These are phyloP conservation scores for Euschistus heros DNA, from an alignment of 1,140 invertebrate species.

Conservation along the genomic window DNA sequence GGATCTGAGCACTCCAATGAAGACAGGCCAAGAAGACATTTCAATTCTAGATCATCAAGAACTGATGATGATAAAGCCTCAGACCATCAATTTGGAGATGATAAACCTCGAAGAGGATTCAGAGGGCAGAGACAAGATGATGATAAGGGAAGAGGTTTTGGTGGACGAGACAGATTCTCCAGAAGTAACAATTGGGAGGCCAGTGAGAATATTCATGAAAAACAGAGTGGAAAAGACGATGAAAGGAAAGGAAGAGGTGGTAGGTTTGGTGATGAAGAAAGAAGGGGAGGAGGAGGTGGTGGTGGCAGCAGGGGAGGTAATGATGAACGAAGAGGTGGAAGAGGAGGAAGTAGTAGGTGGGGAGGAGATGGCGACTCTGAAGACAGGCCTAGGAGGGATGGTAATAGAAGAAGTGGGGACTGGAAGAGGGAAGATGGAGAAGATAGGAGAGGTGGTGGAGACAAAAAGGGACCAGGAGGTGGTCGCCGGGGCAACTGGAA, in stretches of 20 bases:
- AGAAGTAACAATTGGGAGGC: constrained; percentile 10
- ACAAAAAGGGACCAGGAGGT: constrained; percentile 10
- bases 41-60: no score
- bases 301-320: not conserved
- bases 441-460: constrained; percentile 21
- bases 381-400: constrained; percentile 26
- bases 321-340: not conserved
- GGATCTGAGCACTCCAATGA: no score
- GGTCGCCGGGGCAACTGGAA: not conserved
- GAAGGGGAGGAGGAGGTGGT: not conserved
- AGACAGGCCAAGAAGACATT: no score
- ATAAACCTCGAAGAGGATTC: no score
- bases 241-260: not conserved
- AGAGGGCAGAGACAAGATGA: not conserved
- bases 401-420: constrained; percentile 21
- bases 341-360: not conserved
- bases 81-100: no score
- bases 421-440: constrained; percentile 19
- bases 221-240: not conserved
- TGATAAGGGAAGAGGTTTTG: not conserved
- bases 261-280: not conserved
- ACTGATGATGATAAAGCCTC: no score
- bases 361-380: not conserved
- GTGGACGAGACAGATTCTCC: not conserved
- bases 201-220: constrained; percentile 2